Base-by-base conservation (phyloP, 2,797 vertebrate genomes). In the Mus caroli region DNA sequence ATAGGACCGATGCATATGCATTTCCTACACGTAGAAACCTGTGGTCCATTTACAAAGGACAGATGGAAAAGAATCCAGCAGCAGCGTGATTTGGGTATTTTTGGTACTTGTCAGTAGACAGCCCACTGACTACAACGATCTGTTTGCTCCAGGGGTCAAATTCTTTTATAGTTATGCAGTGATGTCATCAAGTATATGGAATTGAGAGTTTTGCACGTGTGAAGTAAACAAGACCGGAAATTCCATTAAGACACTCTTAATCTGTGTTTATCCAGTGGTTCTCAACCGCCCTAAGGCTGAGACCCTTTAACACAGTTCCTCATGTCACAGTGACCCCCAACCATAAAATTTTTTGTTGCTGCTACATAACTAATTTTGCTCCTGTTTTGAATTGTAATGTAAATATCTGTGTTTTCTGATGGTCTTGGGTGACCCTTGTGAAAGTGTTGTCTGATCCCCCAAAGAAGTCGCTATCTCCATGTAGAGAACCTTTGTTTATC, bases 191-290 rank as follows among this genome's bases (percentile, higher is more conserved):
- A 86, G 17, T 60, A 87, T 3, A 6, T 60, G 84, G 40, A 17
- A 1, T 85, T 95, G 56, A 89, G 50, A 84, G 79, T 56, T 90
- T 79, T 20, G 10, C 28, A 62, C 22, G 26, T 93, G n/a, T 92
- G 50, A 93, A 93, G 77, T 79, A 83, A 94, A 91, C 14, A 96
- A 96, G 34, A 86, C 7, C 77, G 17, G 60, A 94, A 97, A 87
- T 60, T 43, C 40, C 92, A 82, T 50, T 87, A 79, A 93, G 50
- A 86, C 54, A 71, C 34, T 31, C 20, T 58, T 54, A 28, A 31
- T 91, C 52, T 73, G 31, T 79, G 13, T 73, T 46, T 78, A 28
- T 76, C 26, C 56, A 12, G 82, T 34, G 17, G 0, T 34, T 67
- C 19, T 31, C 83, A 67, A 14, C 43, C 82, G n/a, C 67, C 83